Base-by-base conservation (phyloP, 1,140 invertebrate species). In the Anastrepha obliqua region DNA sequence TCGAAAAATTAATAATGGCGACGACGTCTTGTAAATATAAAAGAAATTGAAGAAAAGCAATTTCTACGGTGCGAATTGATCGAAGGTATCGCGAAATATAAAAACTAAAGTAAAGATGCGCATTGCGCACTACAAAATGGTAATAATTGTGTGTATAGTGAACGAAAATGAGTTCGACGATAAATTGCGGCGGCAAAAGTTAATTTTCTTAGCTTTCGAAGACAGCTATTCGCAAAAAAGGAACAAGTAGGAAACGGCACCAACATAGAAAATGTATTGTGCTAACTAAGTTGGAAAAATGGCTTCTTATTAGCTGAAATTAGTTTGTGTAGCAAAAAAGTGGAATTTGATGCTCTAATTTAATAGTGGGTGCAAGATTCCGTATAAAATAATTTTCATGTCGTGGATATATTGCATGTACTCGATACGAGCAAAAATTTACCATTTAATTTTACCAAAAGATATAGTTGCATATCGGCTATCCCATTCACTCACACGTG, bases 1-100 rank as follows among this genome's bases (percentile, higher is more conserved):
- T 87, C 87, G 70, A 87, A 65, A 65, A 65, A 65, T 87, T 87
- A 65, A 87, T 74, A 87, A 87, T 87, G 87, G 87, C 87, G 87
- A 87, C 87, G 67, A 87, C 87, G 67, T 81, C 74, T 81, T 81
- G 62, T 62, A 86, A 86, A 86, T 62, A 86, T 62, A 86, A 86
- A 86, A 86, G 62, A 86, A 86, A 86, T 65, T 62, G 44, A 86
- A 86, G 58, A 86, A 86, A 86, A 65, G 85, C 58, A 58, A 86
- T 81, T 81, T 81, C 74, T 55, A 81, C 44, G 74, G 74, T 51
- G 74, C 42, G n/a, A 81, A 81, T 81, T 58, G 15, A 81, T 81
- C 15, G 47, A 58, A 81, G 15, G 17, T 55, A 42, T 20, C 47
- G 17, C 47, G 20, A 81, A 81, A 58, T 47, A 51, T 81, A 81